Conservation (phyloP, 2,888 invertebrate genomes). For the Dioctria linearis region DNA sequence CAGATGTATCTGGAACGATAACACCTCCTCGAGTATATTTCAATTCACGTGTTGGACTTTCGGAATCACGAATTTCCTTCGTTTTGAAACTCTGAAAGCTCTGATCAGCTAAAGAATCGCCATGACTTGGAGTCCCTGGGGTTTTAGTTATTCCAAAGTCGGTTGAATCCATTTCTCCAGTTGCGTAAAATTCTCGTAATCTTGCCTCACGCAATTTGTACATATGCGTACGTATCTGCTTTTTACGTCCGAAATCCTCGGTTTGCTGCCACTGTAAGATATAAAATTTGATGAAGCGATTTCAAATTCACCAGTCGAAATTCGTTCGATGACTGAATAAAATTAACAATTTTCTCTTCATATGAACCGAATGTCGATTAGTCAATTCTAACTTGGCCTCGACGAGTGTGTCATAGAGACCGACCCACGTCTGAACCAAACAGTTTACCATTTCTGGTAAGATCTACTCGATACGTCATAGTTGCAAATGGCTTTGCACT, state of each 20-base stretch:
- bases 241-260: slow-evolving; percentile 88
- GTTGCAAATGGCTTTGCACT: slow-evolving; percentile 50
- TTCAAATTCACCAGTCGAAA: slow-evolving; percentile 41
- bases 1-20: slow-evolving; percentile 71
- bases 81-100: slow-evolving; percentile 84
- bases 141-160: slow-evolving; percentile 68
- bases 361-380: slow-evolving; percentile 15
- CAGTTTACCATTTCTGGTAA: slow-evolving; percentile 50
- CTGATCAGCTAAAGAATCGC: slow-evolving; percentile 82
- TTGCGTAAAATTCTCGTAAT: slow-evolving; percentile 79
- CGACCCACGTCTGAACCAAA: slow-evolving; percentile 31
- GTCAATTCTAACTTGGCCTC: slow-evolving; percentile 28
- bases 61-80: slow-evolving; percentile 85
- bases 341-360: slow-evolving; percentile 1
- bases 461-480: slow-evolving; percentile 40
- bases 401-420: slow-evolving; percentile 28
- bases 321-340: slow-evolving; percentile 54
- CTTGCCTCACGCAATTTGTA: slow-evolving; percentile 87
- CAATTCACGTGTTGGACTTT: slow-evolving; percentile 77
- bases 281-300: slow-evolving; percentile 54
- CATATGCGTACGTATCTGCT: slow-evolving; percentile 89
- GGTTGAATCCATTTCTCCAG: slow-evolving; percentile 71
- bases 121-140: slow-evolving; percentile 74
- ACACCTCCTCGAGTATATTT: slow-evolving; percentile 66
- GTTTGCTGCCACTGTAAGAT: slow-evolving; percentile 86